Evolutionary conservation across 2,113 vertebrate genomes (phyloP).

Genomic region (Nothobranchius kuhntae): DNA sequence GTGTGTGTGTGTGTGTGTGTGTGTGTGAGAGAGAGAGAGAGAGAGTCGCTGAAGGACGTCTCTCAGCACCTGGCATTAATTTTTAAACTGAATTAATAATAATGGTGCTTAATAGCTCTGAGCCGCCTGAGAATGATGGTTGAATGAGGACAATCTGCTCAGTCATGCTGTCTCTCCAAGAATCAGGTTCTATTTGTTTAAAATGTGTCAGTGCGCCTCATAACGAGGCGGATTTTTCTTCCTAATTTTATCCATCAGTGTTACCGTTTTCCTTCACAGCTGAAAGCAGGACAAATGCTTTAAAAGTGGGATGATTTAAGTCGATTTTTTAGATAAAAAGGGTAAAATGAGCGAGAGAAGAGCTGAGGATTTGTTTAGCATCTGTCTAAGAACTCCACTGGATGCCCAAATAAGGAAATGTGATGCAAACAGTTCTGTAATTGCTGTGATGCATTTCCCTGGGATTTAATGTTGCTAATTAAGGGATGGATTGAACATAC

Average conservation of each 20-base stretch:
- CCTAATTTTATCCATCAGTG: too few relatives aligned
- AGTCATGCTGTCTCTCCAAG: slow-evolving; percentile 23
- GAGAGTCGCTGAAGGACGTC: slow-evolving; percentile 28
- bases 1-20: slow-evolving; percentile 7
- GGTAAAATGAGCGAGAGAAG: too few relatives aligned
- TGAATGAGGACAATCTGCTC: slow-evolving; percentile 42
- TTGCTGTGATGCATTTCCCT: slow-evolving; percentile 19
- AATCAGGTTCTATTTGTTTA: neutral
- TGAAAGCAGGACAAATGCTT: too few relatives aligned
- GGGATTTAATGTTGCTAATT: slow-evolving; percentile 37
- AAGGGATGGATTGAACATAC: slow-evolving; percentile 27
- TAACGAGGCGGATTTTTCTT: too few relatives aligned
- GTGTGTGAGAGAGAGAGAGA: slow-evolving; percentile 13
- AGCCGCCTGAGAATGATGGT: slow-evolving; percentile 10
- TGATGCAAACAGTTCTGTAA: too few relatives aligned
- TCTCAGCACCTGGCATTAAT: slow-evolving; percentile 52
- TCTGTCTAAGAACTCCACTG: too few relatives aligned
- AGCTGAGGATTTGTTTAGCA: too few relatives aligned
- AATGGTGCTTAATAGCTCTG: slow-evolving; percentile 46
- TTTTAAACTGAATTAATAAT: slow-evolving; percentile 63
- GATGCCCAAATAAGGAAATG: too few relatives aligned
- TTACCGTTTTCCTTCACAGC: too few relatives aligned
- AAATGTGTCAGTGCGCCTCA: too few relatives aligned
- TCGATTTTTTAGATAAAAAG: too few relatives aligned
- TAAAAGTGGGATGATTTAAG: too few relatives aligned